Evolutionary conservation across 1,140 invertebrate genomes (phyloP).

Genomic region (Platyura marginata): DNA sequence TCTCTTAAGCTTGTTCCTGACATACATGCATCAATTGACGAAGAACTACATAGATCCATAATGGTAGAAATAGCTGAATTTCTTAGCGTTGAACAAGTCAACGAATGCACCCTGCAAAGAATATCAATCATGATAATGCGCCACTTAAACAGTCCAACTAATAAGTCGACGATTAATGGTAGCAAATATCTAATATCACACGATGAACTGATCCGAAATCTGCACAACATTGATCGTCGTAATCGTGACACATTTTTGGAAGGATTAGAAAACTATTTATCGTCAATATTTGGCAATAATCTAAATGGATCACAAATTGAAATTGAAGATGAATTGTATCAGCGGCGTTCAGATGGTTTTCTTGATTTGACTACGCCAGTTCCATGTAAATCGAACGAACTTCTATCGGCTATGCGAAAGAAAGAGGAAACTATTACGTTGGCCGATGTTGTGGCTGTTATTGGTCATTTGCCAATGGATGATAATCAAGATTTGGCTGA

Average conservation of each 20-base stretch:
- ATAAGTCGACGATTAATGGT: neutral
- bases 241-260: neutral
- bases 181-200: neutral
- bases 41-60: neutral
- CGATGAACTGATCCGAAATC: neutral
- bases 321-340: neutral
- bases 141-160: neutral
- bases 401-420: neutral
- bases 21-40: neutral
- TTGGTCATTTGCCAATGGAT: neutral
- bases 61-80: no score
- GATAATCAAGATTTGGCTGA: conserved; percentile 29
- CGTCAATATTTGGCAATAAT: neutral
- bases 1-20: neutral
- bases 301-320: neutral
- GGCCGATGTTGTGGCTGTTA: neutral
- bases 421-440: neutral
- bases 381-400: no score
- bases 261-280: neutral
- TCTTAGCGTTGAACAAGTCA: no score
- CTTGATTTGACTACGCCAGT: neutral
- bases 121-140: no score
- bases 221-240: neutral
- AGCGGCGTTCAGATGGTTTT: neutral
- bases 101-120: no score